phyloP scores from a whole-genome alignment of 2,113 vertebrate genomes.

The Rhinogobius similis region DNA sequence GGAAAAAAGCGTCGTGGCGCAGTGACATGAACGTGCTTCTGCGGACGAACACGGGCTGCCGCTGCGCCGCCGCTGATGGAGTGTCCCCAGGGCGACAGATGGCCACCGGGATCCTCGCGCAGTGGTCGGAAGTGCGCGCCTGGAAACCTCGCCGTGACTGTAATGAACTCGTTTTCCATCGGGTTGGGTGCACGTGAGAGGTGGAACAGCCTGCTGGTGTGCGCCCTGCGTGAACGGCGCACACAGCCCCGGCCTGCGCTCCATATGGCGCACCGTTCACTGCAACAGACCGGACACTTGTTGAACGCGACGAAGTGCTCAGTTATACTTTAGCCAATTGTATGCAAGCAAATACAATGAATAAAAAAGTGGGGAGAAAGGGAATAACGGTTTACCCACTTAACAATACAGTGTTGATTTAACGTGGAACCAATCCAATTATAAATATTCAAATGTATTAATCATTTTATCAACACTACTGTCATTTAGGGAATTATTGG shows the following conservation, averaged over 20 bases:
- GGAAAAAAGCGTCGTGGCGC: conserved; percentile 13
- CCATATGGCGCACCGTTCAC: conserved; percentile 8
- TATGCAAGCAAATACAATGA: too few relatives aligned
- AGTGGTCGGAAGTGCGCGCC: conserved; percentile 65
- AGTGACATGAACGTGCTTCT: conserved; percentile 16
- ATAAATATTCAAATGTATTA: background rate
- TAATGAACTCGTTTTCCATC: conserved; percentile 67
- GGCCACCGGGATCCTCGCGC: conserved; percentile 48
- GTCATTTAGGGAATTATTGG: too few relatives aligned
- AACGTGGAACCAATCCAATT: too few relatives aligned
- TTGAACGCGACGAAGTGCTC: conserved; percentile 1
- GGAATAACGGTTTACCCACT: too few relatives aligned
- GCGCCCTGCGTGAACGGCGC: conserved; percentile 24
- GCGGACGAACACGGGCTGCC: conserved; percentile 16
- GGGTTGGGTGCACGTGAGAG: conserved; percentile 47
- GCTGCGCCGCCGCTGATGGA: conserved; percentile 41
- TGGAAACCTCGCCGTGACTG: conserved; percentile 69
- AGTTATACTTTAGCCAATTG: background rate
- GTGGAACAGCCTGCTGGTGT: conserved; percentile 41
- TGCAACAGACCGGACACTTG: background rate
- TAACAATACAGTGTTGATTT: too few relatives aligned
- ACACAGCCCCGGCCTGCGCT: background rate
- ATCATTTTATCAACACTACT: too few relatives aligned
- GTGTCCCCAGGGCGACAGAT: conserved; percentile 54
- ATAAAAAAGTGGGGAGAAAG: too few relatives aligned